These are phyloP conservation scores for Nezara viridula DNA, from an alignment of 2,888 invertebrate genomes.

Conservation along the genomic window DNA sequence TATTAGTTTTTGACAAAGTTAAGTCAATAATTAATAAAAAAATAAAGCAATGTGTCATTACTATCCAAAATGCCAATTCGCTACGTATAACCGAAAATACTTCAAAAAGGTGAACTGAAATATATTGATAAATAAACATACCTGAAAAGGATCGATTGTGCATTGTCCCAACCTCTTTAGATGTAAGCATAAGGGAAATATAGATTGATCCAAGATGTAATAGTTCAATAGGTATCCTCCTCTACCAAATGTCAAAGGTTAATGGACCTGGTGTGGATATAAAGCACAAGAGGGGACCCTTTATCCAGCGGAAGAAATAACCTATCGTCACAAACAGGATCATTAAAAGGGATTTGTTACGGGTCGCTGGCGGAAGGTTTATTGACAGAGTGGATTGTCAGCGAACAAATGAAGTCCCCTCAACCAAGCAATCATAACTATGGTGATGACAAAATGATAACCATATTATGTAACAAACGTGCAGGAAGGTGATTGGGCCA, in stretches of 20 bases:
- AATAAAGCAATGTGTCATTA: neutral
- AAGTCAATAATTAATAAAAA: neutral
- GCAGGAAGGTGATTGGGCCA: no score
- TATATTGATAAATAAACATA: neutral
- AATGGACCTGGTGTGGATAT: neutral
- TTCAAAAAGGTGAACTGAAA: neutral
- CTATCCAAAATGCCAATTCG: neutral
- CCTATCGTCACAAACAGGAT: neutral
- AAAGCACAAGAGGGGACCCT: neutral
- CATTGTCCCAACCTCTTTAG: neutral
- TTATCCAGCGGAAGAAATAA: constrained; percentile 23
- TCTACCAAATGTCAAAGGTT: neutral
- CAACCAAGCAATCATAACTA: neutral
- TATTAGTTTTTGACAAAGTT: neutral
- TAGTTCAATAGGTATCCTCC: neutral
- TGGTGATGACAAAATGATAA: no score
- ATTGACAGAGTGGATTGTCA: neutral
- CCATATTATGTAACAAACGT: no score
- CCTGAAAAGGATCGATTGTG: neutral
- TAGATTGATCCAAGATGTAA: neutral
- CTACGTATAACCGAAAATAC: neutral
- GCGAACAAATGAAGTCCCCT: neutral
- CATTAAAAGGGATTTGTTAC: constrained; percentile 37
- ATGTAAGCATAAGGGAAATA: neutral
- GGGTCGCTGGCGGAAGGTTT: neutral